Base-by-base conservation (phyloP, 2,797 vertebrate species). In the Buphagus erythrorhynchus region DNA sequence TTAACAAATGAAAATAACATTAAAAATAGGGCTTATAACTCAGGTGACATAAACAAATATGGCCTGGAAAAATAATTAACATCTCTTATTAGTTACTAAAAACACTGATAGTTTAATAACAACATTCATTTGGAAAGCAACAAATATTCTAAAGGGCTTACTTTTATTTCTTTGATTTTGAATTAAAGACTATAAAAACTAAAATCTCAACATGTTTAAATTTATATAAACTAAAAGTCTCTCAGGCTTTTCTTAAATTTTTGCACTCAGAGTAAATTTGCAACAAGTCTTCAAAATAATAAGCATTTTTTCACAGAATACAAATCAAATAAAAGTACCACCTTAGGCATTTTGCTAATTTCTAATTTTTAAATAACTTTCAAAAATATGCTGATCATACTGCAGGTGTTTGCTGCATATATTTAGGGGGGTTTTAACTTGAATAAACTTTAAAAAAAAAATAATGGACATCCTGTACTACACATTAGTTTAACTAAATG, bases 401-500 rank as follows among this genome's bases (percentile, higher is more conserved):
- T 48, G 20, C 31, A 77, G 26, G 13, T 80, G 29, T 69, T 92
- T 93, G 7, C 7, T 46, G 22, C 38, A 46, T 13, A 4, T 86
- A 86, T 86, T 95, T 85, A 95, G 96, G 76, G 74, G 36, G 62
- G 54, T 81, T 95, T 92, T 73, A 92, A 95, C 72, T 46, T 86
- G 57, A 76, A 76, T 54, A 95, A 86, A 92, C 52, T 97, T 96
- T 84, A 59, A 95, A 95, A 40, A 79, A 90, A 71, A 40, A n/a
- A n/a, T 74, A 91, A 95, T 62, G 51, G 81, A 73, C 40, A 73
- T 95, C 92, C 79, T 95, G 93, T 54, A 88, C 16, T 74, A 76
- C 86, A 90, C 86, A 82, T 63, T 92, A 87, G 90, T 97, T 96
- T 95, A 28, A 88, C 91, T 93, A 80, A 36, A 89, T 79, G 46